Evolutionary conservation across 2,113 vertebrate species (phyloP).

Genomic region (Paramormyrops kingsleyae): DNA sequence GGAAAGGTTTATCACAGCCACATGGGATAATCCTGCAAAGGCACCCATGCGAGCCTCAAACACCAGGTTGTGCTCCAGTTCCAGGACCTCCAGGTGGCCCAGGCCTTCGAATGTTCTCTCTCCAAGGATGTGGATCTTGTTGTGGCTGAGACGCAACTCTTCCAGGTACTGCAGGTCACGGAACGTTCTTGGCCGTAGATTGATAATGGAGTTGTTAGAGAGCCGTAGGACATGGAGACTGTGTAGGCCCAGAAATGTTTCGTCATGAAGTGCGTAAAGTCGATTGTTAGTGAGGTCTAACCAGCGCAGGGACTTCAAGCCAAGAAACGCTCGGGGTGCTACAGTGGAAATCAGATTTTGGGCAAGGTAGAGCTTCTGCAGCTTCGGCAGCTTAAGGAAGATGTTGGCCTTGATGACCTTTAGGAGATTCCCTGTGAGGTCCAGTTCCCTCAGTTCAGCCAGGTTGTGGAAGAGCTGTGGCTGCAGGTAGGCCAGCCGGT

Average conservation of each 20-base stretch:
- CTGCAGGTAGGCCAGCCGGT: slow-evolving; percentile 86
- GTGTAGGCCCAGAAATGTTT: slow-evolving; percentile 78
- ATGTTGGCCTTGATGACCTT: slow-evolving; percentile 82
- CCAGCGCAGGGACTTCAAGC: slow-evolving; percentile 88
- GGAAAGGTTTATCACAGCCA: slow-evolving; percentile 85
- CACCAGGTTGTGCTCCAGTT: slow-evolving; percentile 81
- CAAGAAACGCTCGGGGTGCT: slow-evolving; percentile 76
- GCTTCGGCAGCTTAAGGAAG: slow-evolving; percentile 75
- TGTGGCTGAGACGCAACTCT: slow-evolving; percentile 81
- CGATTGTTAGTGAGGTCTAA: slow-evolving; percentile 89
- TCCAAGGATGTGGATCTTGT: slow-evolving; percentile 66
- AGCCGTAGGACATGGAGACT: slow-evolving; percentile 83
- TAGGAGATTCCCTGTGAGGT: slow-evolving; percentile 77
- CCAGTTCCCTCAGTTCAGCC: slow-evolving; percentile 81
- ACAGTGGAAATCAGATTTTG: slow-evolving; percentile 80
- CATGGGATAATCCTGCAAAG: slow-evolving; percentile 72
- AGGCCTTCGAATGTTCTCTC: slow-evolving; percentile 82
- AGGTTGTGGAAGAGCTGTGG: slow-evolving; percentile 81
- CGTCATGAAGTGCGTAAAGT: slow-evolving; percentile 68
- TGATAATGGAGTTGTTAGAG: slow-evolving; percentile 75
- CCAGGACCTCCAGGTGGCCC: slow-evolving; percentile 78
- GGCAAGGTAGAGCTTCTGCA: slow-evolving; percentile 87
- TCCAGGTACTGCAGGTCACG: slow-evolving; percentile 86
- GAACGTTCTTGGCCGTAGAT: slow-evolving; percentile 75
- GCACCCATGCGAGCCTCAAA: slow-evolving; percentile 69